Evolutionary conservation across 2,113 vertebrate species (phyloP).

Genomic region (Urocitellus parryii): DNA sequence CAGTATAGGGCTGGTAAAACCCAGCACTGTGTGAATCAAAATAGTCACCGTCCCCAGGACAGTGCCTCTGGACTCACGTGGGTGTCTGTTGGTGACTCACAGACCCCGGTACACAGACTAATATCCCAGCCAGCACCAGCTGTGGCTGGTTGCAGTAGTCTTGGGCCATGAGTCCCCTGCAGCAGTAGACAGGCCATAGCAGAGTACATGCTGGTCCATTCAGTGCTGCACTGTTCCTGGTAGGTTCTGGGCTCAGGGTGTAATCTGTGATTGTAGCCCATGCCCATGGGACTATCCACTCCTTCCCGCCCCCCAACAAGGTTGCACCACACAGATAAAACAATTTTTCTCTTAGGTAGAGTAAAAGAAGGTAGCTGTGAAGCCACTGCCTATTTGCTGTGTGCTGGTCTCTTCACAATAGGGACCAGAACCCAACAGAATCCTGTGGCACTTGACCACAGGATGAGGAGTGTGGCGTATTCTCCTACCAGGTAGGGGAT

Average conservation of each 20-base stretch:
- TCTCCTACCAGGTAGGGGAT: neutral
- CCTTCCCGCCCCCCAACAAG: too few relatives aligned
- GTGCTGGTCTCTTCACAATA: neutral
- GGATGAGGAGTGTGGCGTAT: neutral
- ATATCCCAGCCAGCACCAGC: neutral
- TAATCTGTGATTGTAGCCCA: neutral
- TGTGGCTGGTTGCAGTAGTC: too few relatives aligned
- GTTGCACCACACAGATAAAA: too few relatives aligned
- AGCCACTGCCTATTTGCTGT: too few relatives aligned
- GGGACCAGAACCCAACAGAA: too few relatives aligned
- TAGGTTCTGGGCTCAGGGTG: neutral
- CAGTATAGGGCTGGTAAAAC: neutral
- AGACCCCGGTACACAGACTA: neutral
- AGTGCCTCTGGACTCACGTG: neutral
- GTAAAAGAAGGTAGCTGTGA: neutral
- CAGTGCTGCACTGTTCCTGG: neutral
- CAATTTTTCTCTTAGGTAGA: neutral
- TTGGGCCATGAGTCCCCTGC: neutral
- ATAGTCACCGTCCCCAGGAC: too few relatives aligned
- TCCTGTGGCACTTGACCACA: neutral
- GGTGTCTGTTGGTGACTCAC: too few relatives aligned
- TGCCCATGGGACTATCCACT: too few relatives aligned
- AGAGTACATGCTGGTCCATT: neutral
- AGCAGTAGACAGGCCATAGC: neutral
- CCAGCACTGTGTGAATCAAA: neutral